Evolutionary conservation across 1,140 invertebrate species (phyloP).

Genomic region (Holcopasites calliopsidis): DNA sequence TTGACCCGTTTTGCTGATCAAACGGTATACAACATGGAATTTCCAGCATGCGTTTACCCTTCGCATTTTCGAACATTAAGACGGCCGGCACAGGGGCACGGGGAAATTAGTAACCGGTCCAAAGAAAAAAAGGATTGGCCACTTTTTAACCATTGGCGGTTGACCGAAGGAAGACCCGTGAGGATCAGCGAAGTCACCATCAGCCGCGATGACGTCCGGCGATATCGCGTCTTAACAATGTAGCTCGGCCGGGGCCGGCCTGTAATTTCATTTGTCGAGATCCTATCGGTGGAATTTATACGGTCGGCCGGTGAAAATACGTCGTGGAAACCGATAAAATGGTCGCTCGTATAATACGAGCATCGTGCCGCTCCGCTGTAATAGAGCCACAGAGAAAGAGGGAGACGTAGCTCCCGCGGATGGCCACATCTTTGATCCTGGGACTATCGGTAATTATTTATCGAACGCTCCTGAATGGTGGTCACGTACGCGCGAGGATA

Average conservation of each 20-base stretch:
- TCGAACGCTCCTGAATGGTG: slow-evolving; percentile 50
- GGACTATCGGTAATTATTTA: slow-evolving; percentile 54
- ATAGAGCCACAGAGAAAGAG: slow-evolving; percentile 18
- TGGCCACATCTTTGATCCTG: neutral
- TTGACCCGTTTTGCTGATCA: too few species aligned
- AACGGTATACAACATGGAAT: too few species aligned
- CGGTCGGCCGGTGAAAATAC: slow-evolving; percentile 51
- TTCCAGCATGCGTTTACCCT: too few species aligned
- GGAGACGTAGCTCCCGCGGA: neutral
- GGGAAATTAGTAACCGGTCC: neutral
- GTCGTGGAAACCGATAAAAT: slow-evolving; percentile 59
- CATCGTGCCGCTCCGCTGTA: slow-evolving; percentile 24
- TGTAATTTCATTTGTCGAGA: slow-evolving; percentile 67
- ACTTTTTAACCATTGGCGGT: neutral
- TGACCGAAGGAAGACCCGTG: neutral
- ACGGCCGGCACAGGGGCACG: neutral
- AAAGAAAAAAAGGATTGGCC: neutral
- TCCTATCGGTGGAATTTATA: slow-evolving; percentile 62
- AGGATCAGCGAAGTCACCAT: slow-evolving; percentile 11
- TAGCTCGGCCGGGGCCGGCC: slow-evolving; percentile 46
- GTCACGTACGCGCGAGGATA: slow-evolving; percentile 55
- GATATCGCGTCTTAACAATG: slow-evolving; percentile 47
- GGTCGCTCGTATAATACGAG: slow-evolving; percentile 17
- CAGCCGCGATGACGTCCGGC: slow-evolving; percentile 46
- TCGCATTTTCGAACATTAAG: too few species aligned